Evolutionary conservation across 2,113 vertebrate species (phyloP).

Genomic region (Pogonocichla stellata): DNA sequence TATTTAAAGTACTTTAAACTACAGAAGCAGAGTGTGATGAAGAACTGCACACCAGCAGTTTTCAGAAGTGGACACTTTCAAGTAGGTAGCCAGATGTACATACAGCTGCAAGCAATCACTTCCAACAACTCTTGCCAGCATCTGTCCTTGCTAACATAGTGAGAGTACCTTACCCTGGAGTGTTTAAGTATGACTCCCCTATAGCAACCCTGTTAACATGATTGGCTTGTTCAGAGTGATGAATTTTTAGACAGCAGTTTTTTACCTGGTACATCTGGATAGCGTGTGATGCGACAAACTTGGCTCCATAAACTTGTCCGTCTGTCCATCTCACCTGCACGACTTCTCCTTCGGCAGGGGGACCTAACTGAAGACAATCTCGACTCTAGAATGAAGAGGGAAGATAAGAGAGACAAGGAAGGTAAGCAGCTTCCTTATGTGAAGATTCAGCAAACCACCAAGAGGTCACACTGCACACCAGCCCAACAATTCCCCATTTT

Average conservation of each 20-base stretch:
- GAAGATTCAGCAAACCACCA: not conserved
- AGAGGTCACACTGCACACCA: not conserved
- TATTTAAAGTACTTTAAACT: not conserved
- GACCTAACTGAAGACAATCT: constrained; percentile 88
- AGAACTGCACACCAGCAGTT: not conserved
- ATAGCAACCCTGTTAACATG: not conserved
- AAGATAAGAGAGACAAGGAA: not conserved
- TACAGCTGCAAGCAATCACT: not conserved
- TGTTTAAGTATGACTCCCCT: not conserved
- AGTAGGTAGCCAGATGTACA: not conserved
- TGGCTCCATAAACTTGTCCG: constrained; percentile 92
- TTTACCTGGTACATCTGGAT: constrained; percentile 97
- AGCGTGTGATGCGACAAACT: constrained; percentile 90
- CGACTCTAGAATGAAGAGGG: constrained; percentile 78
- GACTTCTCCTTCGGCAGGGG: constrained; percentile 85
- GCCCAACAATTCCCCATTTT: not conserved
- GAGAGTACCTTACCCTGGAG: not conserved
- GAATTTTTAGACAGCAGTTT: not conserved
- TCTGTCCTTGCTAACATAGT: not conserved
- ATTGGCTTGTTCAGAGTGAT: not conserved
- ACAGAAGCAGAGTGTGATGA: not conserved
- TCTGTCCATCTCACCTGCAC: constrained; percentile 98
- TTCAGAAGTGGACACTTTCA: not conserved
- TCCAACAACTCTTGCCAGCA: not conserved
- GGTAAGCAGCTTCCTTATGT: not conserved